phyloP scores from a whole-genome alignment of 2,797 vertebrate species.

The Euthynnus affinis region DNA sequence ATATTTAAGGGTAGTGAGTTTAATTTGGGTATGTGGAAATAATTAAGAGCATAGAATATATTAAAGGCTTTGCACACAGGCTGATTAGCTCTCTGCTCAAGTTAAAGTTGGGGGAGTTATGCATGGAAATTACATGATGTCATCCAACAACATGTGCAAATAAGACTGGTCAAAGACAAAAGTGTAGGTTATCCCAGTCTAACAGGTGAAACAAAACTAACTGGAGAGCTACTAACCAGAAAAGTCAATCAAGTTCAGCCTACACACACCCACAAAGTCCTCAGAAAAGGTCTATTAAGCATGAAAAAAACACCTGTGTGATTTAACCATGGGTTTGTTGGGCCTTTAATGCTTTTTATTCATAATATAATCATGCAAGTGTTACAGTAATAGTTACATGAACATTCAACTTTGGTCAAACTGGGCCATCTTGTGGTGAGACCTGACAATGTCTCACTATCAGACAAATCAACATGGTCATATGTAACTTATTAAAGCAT shows the following conservation, averaged over 20 bases:
- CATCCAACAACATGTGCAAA: neutral
- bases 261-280: neutral
- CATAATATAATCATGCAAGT: neutral
- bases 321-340: neutral
- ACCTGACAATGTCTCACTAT: neutral
- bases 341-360: neutral
- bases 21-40: no score
- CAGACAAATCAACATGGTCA: neutral
- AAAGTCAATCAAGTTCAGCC: neutral
- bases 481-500: neutral
- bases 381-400: neutral
- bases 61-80: no score
- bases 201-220: no score
- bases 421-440: conserved; percentile 60
- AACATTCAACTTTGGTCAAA: conserved; percentile 30
- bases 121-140: neutral
- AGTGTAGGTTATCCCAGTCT: neutral
- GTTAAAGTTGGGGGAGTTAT: no score
- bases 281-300: neutral
- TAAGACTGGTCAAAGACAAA: neutral
- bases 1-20: no score
- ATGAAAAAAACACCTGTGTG: neutral
- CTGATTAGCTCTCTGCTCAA: no score
- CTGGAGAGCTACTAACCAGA: neutral
- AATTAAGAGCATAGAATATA: no score